Percentiles rank a stretch among this genome's conserved stretches.
Evolutionary conservation across 2,113 vertebrate genomes (phyloP).

Genomic region (Marmota monax): DNA sequence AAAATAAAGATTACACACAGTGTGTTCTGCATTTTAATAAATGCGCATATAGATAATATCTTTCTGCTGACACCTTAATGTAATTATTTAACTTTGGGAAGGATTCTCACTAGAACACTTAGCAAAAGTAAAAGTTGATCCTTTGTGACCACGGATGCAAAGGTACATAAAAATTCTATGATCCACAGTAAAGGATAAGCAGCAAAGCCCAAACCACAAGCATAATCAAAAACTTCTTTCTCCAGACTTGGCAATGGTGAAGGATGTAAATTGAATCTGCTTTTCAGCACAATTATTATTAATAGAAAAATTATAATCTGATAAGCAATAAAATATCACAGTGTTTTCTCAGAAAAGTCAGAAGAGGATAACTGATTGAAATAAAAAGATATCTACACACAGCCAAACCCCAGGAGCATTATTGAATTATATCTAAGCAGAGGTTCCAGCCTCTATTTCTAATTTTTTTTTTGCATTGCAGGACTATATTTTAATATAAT

Average conservation of each 20-base stretch:
- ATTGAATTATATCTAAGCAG: not conserved
- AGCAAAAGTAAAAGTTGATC: slow-evolving; percentile 37
- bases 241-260: not conserved
- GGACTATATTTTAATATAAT: not conserved
- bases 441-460: not conserved
- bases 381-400: not conserved
- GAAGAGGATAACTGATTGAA: not conserved
- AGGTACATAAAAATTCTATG: slow-evolving; percentile 6
- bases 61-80: not conserved
- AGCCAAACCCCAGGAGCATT: not conserved
- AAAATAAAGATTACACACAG: not conserved
- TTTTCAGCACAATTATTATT: slow-evolving; percentile 23
- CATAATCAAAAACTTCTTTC: not conserved
- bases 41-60: not conserved
- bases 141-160: not conserved
- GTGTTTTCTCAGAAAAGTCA: slow-evolving; percentile 31
- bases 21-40: not conserved
- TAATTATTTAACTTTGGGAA: slow-evolving; percentile 10
- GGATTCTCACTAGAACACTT: not conserved
- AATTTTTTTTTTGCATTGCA: not conserved
- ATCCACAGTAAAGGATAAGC: not conserved
- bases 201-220: not conserved
- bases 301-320: slow-evolving; percentile 34
- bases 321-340: slow-evolving; percentile 6
- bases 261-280: slow-evolving; percentile 19